These are phyloP conservation scores for Fratercula arctica DNA, from an alignment of 2,797 vertebrate genomes.

Conservation along the genomic window DNA sequence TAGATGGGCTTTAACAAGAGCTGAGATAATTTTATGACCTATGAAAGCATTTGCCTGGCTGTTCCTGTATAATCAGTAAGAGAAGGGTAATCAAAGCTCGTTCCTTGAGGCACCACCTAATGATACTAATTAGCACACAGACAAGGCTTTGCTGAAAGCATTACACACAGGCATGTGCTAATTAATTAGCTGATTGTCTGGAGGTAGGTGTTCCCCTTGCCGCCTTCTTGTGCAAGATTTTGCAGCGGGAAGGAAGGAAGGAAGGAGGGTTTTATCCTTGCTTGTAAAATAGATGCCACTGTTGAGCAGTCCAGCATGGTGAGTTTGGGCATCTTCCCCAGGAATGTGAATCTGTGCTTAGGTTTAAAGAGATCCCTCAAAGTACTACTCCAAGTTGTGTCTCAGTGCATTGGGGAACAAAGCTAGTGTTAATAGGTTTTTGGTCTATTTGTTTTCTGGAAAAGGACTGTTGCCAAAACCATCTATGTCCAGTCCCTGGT, in stretches of 20 bases:
- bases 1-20: slow-evolving; percentile 13
- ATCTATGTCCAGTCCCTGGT: background rate
- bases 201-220: background rate
- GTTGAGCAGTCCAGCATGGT: background rate
- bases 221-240: background rate
- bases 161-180: slow-evolving; percentile 12
- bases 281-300: background rate
- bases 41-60: slow-evolving; percentile 13
- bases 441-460: background rate
- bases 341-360: background rate
- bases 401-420: background rate
- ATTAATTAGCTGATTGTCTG: slow-evolving; percentile 62
- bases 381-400: background rate
- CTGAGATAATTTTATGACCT: slow-evolving; percentile 31
- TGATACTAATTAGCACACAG: slow-evolving; percentile 49
- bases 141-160: slow-evolving; percentile 46
- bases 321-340: background rate
- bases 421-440: background rate
- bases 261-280: background rate
- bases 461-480: background rate
- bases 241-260: background rate
- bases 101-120: slow-evolving; percentile 54
- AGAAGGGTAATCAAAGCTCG: slow-evolving; percentile 32
- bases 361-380: background rate
- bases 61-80: slow-evolving; percentile 36